These are phyloP conservation scores for Nothocercus nigrocapillus DNA, from an alignment of 2,113 vertebrate species.

Conservation along the genomic window DNA sequence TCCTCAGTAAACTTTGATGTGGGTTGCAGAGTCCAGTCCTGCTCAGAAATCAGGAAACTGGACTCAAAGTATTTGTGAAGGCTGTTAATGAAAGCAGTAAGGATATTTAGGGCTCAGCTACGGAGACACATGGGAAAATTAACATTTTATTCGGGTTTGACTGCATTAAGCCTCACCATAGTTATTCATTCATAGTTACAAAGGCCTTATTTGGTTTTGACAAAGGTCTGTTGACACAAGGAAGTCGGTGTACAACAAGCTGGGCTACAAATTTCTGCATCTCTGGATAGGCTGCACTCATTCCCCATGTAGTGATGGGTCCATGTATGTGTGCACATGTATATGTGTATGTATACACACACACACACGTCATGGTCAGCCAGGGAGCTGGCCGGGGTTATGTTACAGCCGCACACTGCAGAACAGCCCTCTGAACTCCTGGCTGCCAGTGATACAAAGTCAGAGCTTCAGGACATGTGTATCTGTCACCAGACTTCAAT, in stretches of 20 bases:
- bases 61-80: conserved; percentile 40
- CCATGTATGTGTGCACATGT: not conserved
- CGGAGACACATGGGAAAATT: not conserved
- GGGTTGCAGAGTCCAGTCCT: not conserved
- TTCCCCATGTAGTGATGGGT: not conserved
- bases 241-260: not conserved
- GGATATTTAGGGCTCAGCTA: not conserved
- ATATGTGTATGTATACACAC: not conserved
- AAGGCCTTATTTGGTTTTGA: not conserved
- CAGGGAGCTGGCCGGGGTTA: not conserved
- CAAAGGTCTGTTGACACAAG: not conserved
- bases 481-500: conserved; percentile 14
- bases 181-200: not conserved
- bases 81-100: not conserved
- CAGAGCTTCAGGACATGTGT: not conserved
- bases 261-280: not conserved
- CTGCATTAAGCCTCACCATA: not conserved
- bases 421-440: conserved; percentile 1
- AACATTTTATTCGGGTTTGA: not conserved
- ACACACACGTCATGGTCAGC: not conserved
- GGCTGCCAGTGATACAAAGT: not conserved
- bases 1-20: conserved; percentile 33
- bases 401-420: not conserved
- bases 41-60: conserved; percentile 20
- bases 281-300: not conserved